Base-by-base conservation (phyloP, 2,113 vertebrate species). In the Daubentonia madagascariensis region DNA sequence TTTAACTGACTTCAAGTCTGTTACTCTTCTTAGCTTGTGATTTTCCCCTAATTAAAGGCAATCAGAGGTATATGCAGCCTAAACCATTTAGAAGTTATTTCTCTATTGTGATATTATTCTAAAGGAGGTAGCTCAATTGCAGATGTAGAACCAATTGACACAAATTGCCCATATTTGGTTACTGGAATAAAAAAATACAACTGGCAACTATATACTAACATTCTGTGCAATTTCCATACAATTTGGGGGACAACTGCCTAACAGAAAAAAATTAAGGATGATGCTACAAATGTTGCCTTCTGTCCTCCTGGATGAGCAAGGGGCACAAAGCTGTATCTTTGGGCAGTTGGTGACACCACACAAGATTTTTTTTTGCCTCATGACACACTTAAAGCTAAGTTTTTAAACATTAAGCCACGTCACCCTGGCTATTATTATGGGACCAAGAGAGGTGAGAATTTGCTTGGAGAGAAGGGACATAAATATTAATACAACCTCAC, bases 1-100 rank as follows among this genome's bases (percentile, higher is more conserved):
- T 95, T 96, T 89, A 94, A 89, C 20, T 87, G 63, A 70, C 52
- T 92, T 92, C 6, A 89, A 96, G 32, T 65, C 68, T 96, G 76
- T 92, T 89, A 45, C 12, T 93, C 43, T 73, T 96, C 92, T 85
- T 50, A 93, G 59, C 61, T 57, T 80, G 23, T 75, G 57, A 89
- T 68, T 96, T 72, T 52, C 59, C 68, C 57, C 16, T 86, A 73
- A 96, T 80, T 67, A 96, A 89, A 95, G 68, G 59, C 48, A 75
- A 85, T 75, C 84, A 91, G 65, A 90, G n/a, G 23, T 54, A 28
- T 17, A 65, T 40, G 25, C 32, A 93, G 52, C 23, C 20, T 70
- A 43, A 70, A 11, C 50, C 61, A 43, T 67, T 45, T 48, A 78
- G 43, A 72, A 84, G 50, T 84, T 76, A 81, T 78, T 76, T 79